phyloP scores from a whole-genome alignment of 2,797 vertebrate species.

The Garrulus glandarius region DNA sequence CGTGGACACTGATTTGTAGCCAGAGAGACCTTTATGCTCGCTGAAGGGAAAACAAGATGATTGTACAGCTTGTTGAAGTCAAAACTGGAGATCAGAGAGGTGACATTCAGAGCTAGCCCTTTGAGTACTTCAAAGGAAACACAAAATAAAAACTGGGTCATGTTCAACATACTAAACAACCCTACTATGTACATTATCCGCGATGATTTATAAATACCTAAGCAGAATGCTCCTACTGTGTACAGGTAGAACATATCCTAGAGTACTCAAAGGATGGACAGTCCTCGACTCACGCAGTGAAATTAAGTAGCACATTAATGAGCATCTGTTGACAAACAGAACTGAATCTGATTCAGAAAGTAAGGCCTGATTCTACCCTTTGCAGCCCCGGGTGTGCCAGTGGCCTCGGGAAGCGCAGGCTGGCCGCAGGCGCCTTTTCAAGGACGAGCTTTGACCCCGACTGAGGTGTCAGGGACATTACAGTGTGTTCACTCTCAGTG shows the following conservation, averaged over 20 bases:
- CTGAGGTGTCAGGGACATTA: not conserved
- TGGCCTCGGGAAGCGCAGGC: not conserved
- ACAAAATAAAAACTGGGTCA: not conserved
- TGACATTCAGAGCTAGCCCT: constrained; percentile 74
- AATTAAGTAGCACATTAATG: constrained; percentile 50
- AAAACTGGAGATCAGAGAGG: constrained; percentile 46
- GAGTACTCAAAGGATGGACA: constrained; percentile 51
- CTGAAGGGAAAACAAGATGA: constrained; percentile 16
- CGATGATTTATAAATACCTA: constrained; percentile 51
- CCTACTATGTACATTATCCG: constrained; percentile 46
- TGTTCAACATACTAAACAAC: constrained; percentile 34
- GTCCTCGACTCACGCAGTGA: not conserved
- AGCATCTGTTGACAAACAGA: constrained; percentile 67
- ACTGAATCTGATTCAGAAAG: constrained; percentile 65
- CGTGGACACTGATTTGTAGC: constrained; percentile 43
- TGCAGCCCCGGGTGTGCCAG: constrained; percentile 51
- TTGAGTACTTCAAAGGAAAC: constrained; percentile 66
- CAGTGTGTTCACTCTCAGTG: constrained; percentile 64
- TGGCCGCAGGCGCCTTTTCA: not conserved
- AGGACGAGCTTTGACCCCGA: not conserved
- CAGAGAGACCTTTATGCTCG: constrained; percentile 58
- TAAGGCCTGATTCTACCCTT: constrained; percentile 74
- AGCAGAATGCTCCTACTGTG: constrained; percentile 23
- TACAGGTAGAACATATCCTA: constrained; percentile 14
- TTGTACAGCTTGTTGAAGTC: constrained; percentile 55